These are phyloP conservation scores for Physocephala rufipes DNA, from an alignment of 2,888 invertebrate genomes.

Conservation along the genomic window DNA sequence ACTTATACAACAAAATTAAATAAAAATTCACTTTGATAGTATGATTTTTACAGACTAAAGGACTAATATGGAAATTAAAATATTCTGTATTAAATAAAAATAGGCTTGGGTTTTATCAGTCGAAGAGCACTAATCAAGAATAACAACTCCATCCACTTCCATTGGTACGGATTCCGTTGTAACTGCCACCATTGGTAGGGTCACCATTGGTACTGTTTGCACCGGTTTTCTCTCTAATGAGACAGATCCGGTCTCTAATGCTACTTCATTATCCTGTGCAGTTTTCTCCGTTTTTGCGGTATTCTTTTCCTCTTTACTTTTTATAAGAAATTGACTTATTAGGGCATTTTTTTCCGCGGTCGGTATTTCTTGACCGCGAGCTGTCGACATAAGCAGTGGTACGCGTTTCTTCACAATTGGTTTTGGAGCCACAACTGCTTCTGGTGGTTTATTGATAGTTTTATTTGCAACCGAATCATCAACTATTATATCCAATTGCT, in stretches of 20 bases:
- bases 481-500: slow-evolving; percentile 39
- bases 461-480: not conserved
- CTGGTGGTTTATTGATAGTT: slow-evolving; percentile 1
- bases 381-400: slow-evolving; percentile 63
- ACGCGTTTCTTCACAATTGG: slow-evolving; percentile 56
- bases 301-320: slow-evolving; percentile 38
- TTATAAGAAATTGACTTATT: slow-evolving; percentile 67
- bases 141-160: slow-evolving; percentile 48
- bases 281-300: not conserved
- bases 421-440: not conserved
- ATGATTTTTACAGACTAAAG: no score
- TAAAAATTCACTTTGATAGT: not conserved
- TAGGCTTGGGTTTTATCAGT: no score
- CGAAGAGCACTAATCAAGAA: slow-evolving; percentile 47
- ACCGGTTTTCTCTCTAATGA: no score
- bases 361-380: slow-evolving; percentile 58
- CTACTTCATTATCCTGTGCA: no score
- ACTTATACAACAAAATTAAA: slow-evolving; percentile 17
- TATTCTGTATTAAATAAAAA: no score
- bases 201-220: no score
- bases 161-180: not conserved
- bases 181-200: not conserved
- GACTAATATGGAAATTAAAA: no score
- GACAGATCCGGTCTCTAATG: no score
- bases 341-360: slow-evolving; percentile 59